Evolutionary conservation across 2,797 vertebrate species (phyloP).

Genomic region (Antrozous pallidus): DNA sequence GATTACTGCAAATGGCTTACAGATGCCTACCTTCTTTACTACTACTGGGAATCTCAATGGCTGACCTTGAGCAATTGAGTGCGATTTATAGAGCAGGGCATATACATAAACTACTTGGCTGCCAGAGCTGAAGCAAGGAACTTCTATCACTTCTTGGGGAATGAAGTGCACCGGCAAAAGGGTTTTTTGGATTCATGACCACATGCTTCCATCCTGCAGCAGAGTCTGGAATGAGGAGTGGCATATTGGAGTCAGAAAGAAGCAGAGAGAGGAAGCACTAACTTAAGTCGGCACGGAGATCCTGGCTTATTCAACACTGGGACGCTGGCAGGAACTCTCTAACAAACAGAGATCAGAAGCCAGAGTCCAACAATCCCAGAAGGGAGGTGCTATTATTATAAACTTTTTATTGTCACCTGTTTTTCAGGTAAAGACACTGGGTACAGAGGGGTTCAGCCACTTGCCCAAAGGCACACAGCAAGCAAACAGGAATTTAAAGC

Average conservation of each 20-base stretch:
- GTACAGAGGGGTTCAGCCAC: background rate
- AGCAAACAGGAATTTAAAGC: background rate
- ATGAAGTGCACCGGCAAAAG: conserved; percentile 7
- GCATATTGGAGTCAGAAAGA: background rate
- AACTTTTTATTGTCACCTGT: background rate
- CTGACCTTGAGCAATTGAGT: conserved; percentile 66
- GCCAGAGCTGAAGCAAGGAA: conserved; percentile 17
- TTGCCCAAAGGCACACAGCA: background rate
- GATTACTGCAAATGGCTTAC: conserved; percentile 70
- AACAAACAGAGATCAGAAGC: background rate
- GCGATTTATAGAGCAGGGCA: conserved; percentile 36
- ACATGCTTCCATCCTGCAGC: background rate
- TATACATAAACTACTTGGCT: conserved; percentile 29
- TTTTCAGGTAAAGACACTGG: background rate
- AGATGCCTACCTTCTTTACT: conserved; percentile 64
- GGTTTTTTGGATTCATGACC: background rate
- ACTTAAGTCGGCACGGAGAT: background rate
- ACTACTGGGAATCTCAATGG: conserved; percentile 41
- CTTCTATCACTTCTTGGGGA: background rate
- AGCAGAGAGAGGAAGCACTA: background rate
- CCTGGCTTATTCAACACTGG: background rate
- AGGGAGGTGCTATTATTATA: background rate
- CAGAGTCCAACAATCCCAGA: background rate
- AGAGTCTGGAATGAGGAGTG: background rate
- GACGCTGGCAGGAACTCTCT: background rate